These are phyloP conservation scores for Schizopygopsis malacanthus DNA, from an alignment of 2,797 vertebrate genomes.

Conservation along the genomic window DNA sequence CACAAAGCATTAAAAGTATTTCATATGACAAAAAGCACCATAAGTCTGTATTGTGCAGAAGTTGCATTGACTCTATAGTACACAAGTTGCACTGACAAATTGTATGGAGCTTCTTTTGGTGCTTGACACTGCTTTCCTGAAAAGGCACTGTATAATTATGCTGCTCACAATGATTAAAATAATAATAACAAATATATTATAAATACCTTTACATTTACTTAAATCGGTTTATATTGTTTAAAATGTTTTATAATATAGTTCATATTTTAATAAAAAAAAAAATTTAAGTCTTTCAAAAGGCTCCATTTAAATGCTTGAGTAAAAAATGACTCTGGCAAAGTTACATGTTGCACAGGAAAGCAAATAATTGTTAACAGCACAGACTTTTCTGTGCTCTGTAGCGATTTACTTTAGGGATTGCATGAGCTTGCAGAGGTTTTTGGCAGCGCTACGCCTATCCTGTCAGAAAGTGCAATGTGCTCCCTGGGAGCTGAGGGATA, in stretches of 20 bases:
- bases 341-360: not conserved
- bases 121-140: too few species aligned
- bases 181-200: not conserved
- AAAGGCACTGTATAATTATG: not conserved
- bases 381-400: slow-evolving; percentile 8
- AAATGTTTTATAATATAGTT: not conserved
- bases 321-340: not conserved
- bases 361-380: not conserved
- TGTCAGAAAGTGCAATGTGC: slow-evolving; percentile 39
- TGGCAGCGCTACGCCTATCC: not conserved
- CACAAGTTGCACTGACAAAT: not conserved
- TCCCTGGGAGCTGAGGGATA: slow-evolving; percentile 32
- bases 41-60: not conserved
- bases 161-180: not conserved
- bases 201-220: not conserved
- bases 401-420: not conserved
- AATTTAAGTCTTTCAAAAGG: too few species aligned
- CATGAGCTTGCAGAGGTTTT: slow-evolving; percentile 25
- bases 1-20: not conserved
- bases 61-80: not conserved
- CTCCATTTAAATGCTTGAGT: not conserved
- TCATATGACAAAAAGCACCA: not conserved
- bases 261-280: not conserved
- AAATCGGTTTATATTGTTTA: not conserved
- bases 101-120: not conserved